These are phyloP conservation scores for Sinocyclocheilus anophthalmus DNA, from an alignment of 2,113 vertebrate species.

Conservation along the genomic window DNA sequence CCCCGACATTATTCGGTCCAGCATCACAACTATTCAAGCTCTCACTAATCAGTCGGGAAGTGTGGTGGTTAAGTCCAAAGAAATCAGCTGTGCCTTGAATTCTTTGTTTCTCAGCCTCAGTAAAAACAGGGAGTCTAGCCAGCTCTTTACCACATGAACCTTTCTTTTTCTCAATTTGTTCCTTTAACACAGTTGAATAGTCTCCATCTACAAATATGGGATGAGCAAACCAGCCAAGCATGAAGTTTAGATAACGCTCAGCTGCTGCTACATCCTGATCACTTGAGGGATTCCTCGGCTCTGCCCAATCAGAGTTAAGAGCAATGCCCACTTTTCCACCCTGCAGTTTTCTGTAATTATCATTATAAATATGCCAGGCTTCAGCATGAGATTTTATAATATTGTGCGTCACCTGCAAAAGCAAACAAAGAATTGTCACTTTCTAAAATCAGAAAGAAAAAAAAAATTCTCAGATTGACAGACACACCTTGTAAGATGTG, in stretches of 20 bases:
- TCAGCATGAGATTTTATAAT: constrained; percentile 91
- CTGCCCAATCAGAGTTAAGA: constrained; percentile 91
- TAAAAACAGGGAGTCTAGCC: constrained; percentile 83
- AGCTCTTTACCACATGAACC: constrained; percentile 71
- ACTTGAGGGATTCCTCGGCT: constrained; percentile 73
- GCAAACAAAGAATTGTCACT: not conserved
- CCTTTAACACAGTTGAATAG: constrained; percentile 83
- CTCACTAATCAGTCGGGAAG: constrained; percentile 77
- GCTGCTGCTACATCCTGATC: constrained; percentile 80
- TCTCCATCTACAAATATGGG: constrained; percentile 91
- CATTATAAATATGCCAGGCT: constrained; percentile 87
- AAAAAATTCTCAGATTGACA: not conserved
- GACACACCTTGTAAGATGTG: constrained; percentile 79
- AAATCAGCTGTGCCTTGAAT: constrained; percentile 89
- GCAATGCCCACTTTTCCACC: constrained; percentile 88
- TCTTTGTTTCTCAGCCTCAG: constrained; percentile 77
- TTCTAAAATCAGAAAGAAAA: not conserved
- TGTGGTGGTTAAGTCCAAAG: constrained; percentile 91
- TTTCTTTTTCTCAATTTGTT: constrained; percentile 77
- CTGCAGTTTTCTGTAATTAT: constrained; percentile 79
- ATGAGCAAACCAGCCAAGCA: constrained; percentile 96
- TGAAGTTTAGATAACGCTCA: constrained; percentile 89
- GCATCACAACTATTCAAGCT: constrained; percentile 69
- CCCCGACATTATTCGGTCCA: constrained; percentile 78
- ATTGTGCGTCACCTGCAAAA: constrained; percentile 83